Conservation (phyloP, 2,888 invertebrate species). For the Trypoxylon attenuatum region DNA sequence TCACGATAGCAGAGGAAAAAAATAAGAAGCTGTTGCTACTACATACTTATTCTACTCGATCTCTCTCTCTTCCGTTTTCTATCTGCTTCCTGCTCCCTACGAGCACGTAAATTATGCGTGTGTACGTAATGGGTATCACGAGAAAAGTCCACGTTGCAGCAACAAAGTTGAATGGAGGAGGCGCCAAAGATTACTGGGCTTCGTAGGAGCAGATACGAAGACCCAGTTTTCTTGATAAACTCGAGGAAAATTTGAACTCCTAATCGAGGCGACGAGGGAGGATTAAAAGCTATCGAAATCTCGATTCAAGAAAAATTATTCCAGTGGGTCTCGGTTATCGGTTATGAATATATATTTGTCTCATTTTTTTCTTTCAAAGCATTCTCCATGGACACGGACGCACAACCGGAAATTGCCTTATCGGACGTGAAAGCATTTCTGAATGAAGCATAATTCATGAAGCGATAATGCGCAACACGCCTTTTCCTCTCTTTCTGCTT, state of each 20-base stretch:
- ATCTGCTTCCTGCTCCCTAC: too few species aligned
- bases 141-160: conserved; percentile 1
- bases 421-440: not conserved
- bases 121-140: conserved; percentile 1
- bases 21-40: too few species aligned
- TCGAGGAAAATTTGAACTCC: conserved; percentile 5
- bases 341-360: too few species aligned
- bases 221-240: conserved; percentile 20
- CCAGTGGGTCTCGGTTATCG: too few species aligned
- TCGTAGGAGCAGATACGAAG: conserved; percentile 31
- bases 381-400: too few species aligned
- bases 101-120: not conserved
- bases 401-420: not conserved
- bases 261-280: not conserved
- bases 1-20: too few species aligned
- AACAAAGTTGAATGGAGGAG: conserved; percentile 23
- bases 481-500: not conserved
- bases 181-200: conserved; percentile 22
- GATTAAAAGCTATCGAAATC: not conserved
- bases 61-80: too few species aligned
- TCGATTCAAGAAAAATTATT: not conserved
- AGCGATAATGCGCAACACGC: conserved; percentile 4
- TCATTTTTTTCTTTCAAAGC: not conserved
- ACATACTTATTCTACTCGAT: too few species aligned
- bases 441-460: conserved; percentile 15